Conservation (phyloP, 2,888 invertebrate genomes). For the Nomada goodeniana region DNA sequence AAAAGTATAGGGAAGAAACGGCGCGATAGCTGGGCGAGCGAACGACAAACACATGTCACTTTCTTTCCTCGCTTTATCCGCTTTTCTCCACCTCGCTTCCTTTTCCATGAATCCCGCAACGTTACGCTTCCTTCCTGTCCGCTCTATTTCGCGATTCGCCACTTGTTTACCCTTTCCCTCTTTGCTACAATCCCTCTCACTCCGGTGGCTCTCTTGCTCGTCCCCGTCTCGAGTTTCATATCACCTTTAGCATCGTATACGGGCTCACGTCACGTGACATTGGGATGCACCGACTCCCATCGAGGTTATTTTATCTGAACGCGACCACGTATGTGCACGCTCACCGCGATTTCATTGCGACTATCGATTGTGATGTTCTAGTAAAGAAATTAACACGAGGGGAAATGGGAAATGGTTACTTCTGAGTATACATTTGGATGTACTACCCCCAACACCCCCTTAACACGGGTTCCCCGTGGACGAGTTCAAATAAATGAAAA, state of each 20-base stretch:
- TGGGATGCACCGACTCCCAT: constrained; percentile 30
- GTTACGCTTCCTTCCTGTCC: constrained; percentile 44
- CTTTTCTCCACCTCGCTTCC: constrained; percentile 27
- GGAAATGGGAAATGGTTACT: no score
- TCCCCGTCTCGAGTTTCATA: constrained; percentile 67
- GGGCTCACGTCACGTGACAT: constrained; percentile 55
- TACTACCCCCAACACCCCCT: no score
- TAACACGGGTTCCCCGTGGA: constrained; percentile 17
- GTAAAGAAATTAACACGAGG: neutral
- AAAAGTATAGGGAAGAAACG: constrained; percentile 29
- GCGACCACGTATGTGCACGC: neutral
- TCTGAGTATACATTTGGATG: no score
- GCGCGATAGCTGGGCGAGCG: constrained; percentile 48
- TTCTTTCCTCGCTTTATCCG: constrained; percentile 53
- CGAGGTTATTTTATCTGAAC: constrained; percentile 42
- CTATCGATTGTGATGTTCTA: neutral
- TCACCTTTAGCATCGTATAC: constrained; percentile 67
- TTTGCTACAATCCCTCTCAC: neutral
- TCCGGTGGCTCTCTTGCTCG: constrained; percentile 23
- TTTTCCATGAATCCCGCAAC: constrained; percentile 41
- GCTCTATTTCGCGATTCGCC: neutral
- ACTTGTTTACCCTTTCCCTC: constrained; percentile 4
- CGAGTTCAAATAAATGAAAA: constrained; percentile 55
- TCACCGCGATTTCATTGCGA: constrained; percentile 31
- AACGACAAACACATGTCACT: constrained; percentile 68